Evolutionary conservation across 2,888 invertebrate genomes (phyloP).

Genomic region (Drosophila affinis): DNA sequence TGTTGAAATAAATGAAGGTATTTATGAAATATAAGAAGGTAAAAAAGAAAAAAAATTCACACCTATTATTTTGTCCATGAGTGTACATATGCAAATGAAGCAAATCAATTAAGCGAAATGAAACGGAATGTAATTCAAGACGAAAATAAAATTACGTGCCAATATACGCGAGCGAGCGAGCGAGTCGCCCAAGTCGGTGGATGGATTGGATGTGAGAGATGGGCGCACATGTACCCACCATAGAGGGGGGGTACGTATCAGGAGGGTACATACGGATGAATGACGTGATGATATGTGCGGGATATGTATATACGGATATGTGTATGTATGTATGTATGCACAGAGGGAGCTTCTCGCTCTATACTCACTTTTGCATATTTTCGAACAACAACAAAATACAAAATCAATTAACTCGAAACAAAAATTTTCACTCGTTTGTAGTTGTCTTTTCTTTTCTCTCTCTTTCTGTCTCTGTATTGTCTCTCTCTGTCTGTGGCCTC

Average conservation of each 20-base stretch:
- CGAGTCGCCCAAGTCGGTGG: slow-evolving; percentile 19
- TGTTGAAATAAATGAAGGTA: too few species aligned
- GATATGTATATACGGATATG: not conserved
- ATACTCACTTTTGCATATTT: slow-evolving; percentile 49
- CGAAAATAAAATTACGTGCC: slow-evolving; percentile 33
- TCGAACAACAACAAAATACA: slow-evolving; percentile 22
- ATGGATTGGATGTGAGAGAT: not conserved
- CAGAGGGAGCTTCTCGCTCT: slow-evolving; percentile 12
- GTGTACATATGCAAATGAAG: slow-evolving; percentile 15
- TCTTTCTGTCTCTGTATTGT: slow-evolving; percentile 3
- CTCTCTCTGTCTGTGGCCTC: not conserved
- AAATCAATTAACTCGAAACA: slow-evolving; percentile 33
- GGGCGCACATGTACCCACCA: not conserved
- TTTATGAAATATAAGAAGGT: too few species aligned
- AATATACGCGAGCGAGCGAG: not conserved
- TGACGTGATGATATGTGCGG: slow-evolving; percentile 11
- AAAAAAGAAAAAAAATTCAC: too few species aligned
- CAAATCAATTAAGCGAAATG: slow-evolving; percentile 22
- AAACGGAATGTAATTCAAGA: slow-evolving; percentile 32
- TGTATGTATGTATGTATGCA: slow-evolving; percentile 1
- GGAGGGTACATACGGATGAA: not conserved
- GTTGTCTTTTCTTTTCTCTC: slow-evolving; percentile 1
- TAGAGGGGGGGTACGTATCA: not conserved
- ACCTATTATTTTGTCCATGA: too few species aligned
- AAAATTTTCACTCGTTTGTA: slow-evolving; percentile 22